These are phyloP conservation scores for Nomada ruficornis DNA, from an alignment of 2,888 invertebrate species.

Conservation along the genomic window DNA sequence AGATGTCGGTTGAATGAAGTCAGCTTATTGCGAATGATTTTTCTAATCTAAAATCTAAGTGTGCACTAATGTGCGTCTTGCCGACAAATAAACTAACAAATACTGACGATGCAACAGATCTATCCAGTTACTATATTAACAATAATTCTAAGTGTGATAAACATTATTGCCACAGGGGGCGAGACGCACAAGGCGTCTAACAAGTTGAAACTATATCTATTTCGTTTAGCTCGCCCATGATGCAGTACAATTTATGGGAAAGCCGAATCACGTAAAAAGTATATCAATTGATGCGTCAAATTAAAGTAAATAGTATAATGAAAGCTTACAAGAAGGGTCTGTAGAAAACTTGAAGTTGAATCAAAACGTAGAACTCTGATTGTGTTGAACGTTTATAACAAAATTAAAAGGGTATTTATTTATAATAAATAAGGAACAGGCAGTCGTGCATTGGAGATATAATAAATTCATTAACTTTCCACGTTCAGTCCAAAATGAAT, in stretches of 20 bases:
- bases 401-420: background rate
- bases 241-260: constrained; percentile 9
- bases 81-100: constrained; percentile 19
- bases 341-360: background rate
- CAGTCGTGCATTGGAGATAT: constrained; percentile 4
- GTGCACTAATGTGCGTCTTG: constrained; percentile 33
- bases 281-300: background rate
- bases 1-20: background rate
- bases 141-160: constrained; percentile 6
- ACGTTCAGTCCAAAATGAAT: background rate
- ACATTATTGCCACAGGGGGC: constrained; percentile 45
- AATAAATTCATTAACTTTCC: background rate
- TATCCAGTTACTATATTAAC: constrained; percentile 16
- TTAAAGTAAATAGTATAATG: too few relatives aligned
- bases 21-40: constrained; percentile 50
- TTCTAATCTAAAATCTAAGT: constrained; percentile 20
- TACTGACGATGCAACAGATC: constrained; percentile 23
- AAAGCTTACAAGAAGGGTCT: background rate
- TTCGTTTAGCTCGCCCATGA: constrained; percentile 59
- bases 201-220: constrained; percentile 67
- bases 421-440: background rate
- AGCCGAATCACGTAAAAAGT: background rate
- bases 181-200: constrained; percentile 50
- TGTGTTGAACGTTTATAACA: too few relatives aligned
- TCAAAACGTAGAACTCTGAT: background rate